Evolutionary conservation across 2,113 vertebrate genomes (phyloP), one percentile per base, ranked within the genome.

Genomic region (Hemiscyllium ocellatum): DNA sequence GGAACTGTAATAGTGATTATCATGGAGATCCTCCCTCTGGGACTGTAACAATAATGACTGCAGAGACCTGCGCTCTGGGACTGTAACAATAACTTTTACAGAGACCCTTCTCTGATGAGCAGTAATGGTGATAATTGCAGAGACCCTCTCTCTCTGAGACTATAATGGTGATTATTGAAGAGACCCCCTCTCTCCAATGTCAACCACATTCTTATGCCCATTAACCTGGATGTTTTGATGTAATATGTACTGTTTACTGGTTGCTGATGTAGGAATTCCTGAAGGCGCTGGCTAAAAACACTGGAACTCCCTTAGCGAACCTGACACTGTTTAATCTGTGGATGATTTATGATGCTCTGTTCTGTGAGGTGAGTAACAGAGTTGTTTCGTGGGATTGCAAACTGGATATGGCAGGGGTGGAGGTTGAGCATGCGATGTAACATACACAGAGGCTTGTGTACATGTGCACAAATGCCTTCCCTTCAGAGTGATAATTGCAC

Each of bases 281-380:
- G 69, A 97, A 98, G 29, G 98, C 98, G 98, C 98, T 99, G 96
- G 97, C 96, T 96, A 98, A 98, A 0, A 97, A 98, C 96, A 98
- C 99, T 0, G 99, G 98, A 29, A 96, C 99, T 95, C 96, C 86
- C 86, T 52, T 24, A 4, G 8, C 96, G 0, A 0, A 89, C 6
- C 95, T 98, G 4, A 97, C 95, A 0, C 97, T 99, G 0, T 98
- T 98, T 80, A 96, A 96, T 0, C 37, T 98, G 10, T 99, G 99
- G 99, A 97, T 97, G 0, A 97, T 99, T 68, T 98, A 99, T 0
- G 99, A 99, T 96, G 98, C 98, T 0, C 98, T 99, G 24, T 99
- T 98, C 97, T 99, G 99, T 96, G 99, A 99, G 98, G 99, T 99
- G 96, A 98, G 97, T 13, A 22, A 24, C 42, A 50, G 17, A 50